Percentiles rank a stretch among this genome's conserved stretches.
phyloP scores from a whole-genome alignment of 2,888 invertebrate species.

The Brachylomia viminalis region DNA sequence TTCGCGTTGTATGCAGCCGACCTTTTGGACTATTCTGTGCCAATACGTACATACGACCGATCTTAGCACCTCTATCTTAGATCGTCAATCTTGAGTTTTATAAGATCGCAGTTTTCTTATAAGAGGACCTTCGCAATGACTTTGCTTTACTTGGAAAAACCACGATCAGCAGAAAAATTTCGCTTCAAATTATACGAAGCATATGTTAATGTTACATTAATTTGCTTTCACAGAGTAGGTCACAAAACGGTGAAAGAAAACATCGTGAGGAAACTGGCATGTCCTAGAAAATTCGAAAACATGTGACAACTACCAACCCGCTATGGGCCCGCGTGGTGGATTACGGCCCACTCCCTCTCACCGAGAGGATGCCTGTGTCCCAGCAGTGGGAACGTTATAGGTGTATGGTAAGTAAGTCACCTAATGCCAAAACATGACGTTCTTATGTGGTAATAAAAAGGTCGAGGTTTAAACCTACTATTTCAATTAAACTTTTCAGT shows the following conservation, averaged over 20 bases:
- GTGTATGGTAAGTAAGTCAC: too few relatives aligned
- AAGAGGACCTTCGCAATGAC: slow-evolving; percentile 62
- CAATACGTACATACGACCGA: not conserved
- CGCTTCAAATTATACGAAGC: not conserved
- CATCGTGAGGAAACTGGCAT: too few relatives aligned
- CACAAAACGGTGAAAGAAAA: too few relatives aligned
- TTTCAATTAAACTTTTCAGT: not conserved
- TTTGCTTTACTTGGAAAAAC: slow-evolving; percentile 58
- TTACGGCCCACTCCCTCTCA: too few relatives aligned
- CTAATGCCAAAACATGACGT: not conserved
- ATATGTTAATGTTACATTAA: not conserved
- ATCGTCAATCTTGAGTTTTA: slow-evolving; percentile 41
- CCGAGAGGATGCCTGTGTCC: too few relatives aligned
- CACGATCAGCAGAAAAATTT: slow-evolving; percentile 54
- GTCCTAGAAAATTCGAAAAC: too few relatives aligned
- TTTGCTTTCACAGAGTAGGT: not conserved
- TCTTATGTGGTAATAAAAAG: not conserved
- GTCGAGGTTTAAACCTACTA: not conserved
- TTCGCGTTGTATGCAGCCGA: not conserved
- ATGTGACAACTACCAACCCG: too few relatives aligned
- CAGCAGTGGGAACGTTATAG: too few relatives aligned
- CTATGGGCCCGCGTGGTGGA: too few relatives aligned
- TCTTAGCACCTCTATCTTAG: slow-evolving; percentile 14
- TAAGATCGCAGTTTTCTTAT: slow-evolving; percentile 50
- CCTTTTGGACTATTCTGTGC: not conserved